These are phyloP conservation scores for Propithecus perrieri DNA, from an alignment of 2,797 vertebrate species.

Conservation along the genomic window DNA sequence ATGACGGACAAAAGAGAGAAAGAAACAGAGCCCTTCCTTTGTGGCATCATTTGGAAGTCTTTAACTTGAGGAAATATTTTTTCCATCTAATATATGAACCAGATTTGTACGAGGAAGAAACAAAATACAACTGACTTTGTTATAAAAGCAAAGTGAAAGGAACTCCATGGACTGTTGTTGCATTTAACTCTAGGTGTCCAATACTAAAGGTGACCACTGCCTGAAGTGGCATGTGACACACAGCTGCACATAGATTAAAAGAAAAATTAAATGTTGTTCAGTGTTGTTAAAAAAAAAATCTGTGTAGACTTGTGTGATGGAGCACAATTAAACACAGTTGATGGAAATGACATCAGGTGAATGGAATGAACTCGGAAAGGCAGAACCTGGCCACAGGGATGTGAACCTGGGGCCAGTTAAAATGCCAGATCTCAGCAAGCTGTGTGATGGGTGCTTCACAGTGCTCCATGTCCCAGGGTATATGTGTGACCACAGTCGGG, in stretches of 20 bases:
- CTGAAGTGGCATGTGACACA: not conserved
- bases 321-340: not conserved
- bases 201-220: slow-evolving; percentile 10
- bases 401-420: not conserved
- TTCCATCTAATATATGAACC: not conserved
- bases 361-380: not conserved
- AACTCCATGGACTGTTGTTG: not conserved
- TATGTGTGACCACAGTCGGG: not conserved
- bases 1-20: not conserved
- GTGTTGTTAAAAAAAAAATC: slow-evolving; percentile 9
- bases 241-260: not conserved
- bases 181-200: not conserved
- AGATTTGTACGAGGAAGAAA: slow-evolving; percentile 23
- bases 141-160: not conserved
- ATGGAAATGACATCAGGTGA: not conserved
- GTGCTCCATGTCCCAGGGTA: not conserved
- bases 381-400: not conserved
- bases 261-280: slow-evolving; percentile 7
- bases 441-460: accelerated
- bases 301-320: not conserved
- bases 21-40: not conserved
- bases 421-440: not conserved
- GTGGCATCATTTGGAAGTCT: not conserved
- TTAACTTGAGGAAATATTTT: slow-evolving; percentile 15
- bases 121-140: not conserved